phyloP scores from a whole-genome alignment of 2,888 invertebrate genomes.

The Sphecodes monilicornis region DNA sequence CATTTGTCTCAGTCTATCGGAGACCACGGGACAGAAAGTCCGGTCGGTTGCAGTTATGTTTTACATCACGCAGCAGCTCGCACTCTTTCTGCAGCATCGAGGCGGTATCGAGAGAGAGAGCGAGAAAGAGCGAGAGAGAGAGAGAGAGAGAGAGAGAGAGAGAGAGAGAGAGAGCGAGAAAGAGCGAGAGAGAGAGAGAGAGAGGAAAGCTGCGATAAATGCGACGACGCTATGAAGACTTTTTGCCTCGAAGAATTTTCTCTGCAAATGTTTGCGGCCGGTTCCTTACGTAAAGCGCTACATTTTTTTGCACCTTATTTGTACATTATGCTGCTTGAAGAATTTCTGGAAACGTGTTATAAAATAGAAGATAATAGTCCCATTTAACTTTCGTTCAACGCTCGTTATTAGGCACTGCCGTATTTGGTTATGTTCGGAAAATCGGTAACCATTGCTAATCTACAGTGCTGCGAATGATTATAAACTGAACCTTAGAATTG shows the following conservation, averaged over 20 bases:
- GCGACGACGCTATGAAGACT: slow-evolving; percentile 18
- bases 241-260: slow-evolving; percentile 52
- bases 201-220: slow-evolving; percentile 44
- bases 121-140: not conserved
- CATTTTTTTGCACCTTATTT: slow-evolving; percentile 20
- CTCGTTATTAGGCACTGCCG: too few relatives aligned
- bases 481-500: slow-evolving; percentile 11
- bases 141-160: too few relatives aligned
- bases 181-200: not conserved
- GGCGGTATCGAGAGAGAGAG: slow-evolving; percentile 17
- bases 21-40: slow-evolving; percentile 5
- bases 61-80: slow-evolving; percentile 39
- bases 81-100: not conserved
- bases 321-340: not conserved
- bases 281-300: slow-evolving; percentile 43
- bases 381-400: slow-evolving; percentile 6
- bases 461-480: not conserved
- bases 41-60: slow-evolving; percentile 31
- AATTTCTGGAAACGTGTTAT: not conserved
- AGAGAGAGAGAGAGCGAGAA: too few relatives aligned
- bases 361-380: slow-evolving; percentile 5
- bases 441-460: not conserved
- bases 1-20: not conserved
- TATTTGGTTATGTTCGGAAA: not conserved
- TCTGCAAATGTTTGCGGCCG: slow-evolving; percentile 25